phyloP scores from a whole-genome alignment of 92 coral and sea anemone genomes.

The Zoanthus gigantus region DNA sequence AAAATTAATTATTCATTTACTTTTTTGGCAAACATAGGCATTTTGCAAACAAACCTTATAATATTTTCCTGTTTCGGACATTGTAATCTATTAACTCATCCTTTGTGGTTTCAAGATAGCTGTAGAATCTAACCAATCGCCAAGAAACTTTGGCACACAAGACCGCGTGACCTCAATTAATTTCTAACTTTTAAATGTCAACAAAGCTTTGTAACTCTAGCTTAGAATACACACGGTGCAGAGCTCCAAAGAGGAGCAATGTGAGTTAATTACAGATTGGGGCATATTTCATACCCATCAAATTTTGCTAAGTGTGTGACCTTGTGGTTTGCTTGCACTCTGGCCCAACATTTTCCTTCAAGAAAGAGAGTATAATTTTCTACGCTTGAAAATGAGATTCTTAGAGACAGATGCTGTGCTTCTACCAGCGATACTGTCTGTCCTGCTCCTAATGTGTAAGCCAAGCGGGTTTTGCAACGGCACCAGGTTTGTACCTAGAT shows the following conservation, averaged over 20 bases:
- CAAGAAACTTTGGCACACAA: neutral
- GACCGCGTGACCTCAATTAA: slow-evolving; percentile 44
- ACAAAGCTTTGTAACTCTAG: slow-evolving; percentile 30
- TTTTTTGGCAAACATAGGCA: slow-evolving; percentile 3
- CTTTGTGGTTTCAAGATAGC: slow-evolving; percentile 1
- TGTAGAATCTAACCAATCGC: slow-evolving; percentile 26
- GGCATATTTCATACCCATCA: neutral
- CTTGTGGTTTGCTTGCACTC: neutral
- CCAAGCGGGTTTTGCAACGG: neutral
- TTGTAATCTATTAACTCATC: neutral
- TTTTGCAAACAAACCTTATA: neutral
- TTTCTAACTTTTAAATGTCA: slow-evolving; percentile 33
- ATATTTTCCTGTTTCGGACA: neutral
- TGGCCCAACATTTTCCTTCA: neutral
- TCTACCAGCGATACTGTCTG: neutral
- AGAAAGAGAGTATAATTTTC: too few species aligned
- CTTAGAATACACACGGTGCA: neutral
- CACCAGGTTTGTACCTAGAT: neutral
- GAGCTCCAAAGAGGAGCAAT: neutral
- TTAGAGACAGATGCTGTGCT: slow-evolving; percentile 12
- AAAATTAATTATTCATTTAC: slow-evolving; percentile 1
- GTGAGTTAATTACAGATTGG: neutral
- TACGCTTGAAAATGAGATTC: slow-evolving; percentile 1
- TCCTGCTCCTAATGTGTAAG: neutral
- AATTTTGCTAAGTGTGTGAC: neutral